Evolutionary conservation across 35 echinoderm and acorn worm species (phyloP), one percentile per base, ranked within the genome.

Genomic region (Stichopus chloronotus): DNA sequence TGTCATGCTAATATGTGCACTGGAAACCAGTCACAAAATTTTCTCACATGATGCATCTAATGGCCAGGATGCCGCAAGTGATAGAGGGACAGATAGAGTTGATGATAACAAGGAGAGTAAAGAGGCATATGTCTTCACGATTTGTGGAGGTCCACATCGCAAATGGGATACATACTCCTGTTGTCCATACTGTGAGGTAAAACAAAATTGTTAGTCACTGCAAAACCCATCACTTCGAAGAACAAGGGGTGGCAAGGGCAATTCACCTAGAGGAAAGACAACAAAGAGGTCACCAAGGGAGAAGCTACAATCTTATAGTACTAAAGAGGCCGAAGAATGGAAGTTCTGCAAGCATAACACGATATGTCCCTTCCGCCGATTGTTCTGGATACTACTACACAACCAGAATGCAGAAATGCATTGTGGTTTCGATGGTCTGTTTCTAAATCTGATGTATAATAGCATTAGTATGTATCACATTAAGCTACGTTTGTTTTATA

Each of bases 231-330:
- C 43, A 83, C 80, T 14, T 0, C 4, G 0, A 83, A 43, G 52
- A 57, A 57, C 16, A 17, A n/a, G 80, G 19, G 5, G 80, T 83
- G 24, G 80, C 52, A n/a, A 19, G 2, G 8, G 81, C 16, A 56
- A 84, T 84, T 17, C n/a, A 84, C 6, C n/a, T 57, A 65, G 86
- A 88, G 68, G 86, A 88, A 88, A 58, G 63, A 5, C 63, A 68
- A 24, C 84, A 68, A 86, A 17, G n/a, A 69, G 23, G 92, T 14
- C 83, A 93, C 76, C 83, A 92, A 78, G 90, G 90, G 20, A 11
- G 5, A 10, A 55, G 55, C 57, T 57, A 10, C 21, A 54, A 79
- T 25, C 23, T 91, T 7, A 59, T 91, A 24, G 90, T 91, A 7
- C 59, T 53, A 52, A 91, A 77, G 72, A 72, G 88, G 24, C 88